Evolutionary conservation across 2,113 vertebrate species (phyloP).

Genomic region (Chitala chitala): DNA sequence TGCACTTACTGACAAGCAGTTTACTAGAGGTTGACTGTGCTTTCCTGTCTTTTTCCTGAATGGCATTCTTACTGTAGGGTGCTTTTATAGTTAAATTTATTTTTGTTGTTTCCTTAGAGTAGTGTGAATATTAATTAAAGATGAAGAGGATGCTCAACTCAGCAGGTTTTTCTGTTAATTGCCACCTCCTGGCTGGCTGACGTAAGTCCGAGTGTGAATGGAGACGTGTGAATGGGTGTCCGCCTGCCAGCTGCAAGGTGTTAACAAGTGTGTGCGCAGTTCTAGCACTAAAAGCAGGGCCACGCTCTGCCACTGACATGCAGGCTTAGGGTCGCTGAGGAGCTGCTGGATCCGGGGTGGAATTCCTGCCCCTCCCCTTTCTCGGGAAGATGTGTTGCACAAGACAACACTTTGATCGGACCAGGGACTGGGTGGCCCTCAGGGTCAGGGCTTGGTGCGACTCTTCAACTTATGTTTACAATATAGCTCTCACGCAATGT

Average conservation of each 20-base stretch:
- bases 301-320: not conserved
- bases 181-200: not conserved
- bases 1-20: not conserved
- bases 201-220: not conserved
- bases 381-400: constrained; percentile 2
- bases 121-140: not conserved
- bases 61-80: not conserved
- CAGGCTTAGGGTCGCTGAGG: constrained; percentile 1
- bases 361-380: not conserved
- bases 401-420: constrained; percentile 4
- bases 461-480: not conserved
- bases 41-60: not conserved
- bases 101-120: not conserved
- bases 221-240: not conserved
- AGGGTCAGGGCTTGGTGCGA: not conserved
- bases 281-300: not conserved
- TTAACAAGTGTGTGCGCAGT: not conserved
- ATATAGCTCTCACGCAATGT: not conserved
- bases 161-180: not conserved
- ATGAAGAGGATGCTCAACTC: not conserved
- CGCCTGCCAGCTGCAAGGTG: not conserved
- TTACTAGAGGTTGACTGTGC: not conserved
- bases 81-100: not conserved
- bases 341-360: constrained; percentile 3
- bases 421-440: not conserved